Evolutionary conservation across 1,140 invertebrate species (phyloP).

Genomic region (Drosophila orosa): DNA sequence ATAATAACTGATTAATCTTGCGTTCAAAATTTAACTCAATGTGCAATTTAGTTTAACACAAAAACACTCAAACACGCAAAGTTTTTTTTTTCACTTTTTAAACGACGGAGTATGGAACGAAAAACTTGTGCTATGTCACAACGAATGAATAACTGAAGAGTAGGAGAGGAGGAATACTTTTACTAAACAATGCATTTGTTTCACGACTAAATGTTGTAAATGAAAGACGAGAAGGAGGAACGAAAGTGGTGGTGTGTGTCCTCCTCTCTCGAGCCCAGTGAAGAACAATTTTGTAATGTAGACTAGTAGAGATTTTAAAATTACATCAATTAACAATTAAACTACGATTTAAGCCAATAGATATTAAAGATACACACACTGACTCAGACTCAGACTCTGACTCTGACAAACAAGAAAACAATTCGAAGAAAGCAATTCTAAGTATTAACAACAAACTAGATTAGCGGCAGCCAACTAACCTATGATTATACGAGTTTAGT

Average conservation of each 20-base stretch:
- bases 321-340: constrained; percentile 54
- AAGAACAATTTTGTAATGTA: constrained; percentile 64
- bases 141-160: constrained; percentile 35
- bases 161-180: constrained; percentile 17
- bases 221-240: constrained; percentile 14
- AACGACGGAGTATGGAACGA: constrained; percentile 31
- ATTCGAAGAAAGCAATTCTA: constrained; percentile 78
- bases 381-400: constrained; percentile 25
- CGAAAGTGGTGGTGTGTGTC: background rate
- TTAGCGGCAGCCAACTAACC: constrained; percentile 65
- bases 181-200: constrained; percentile 50
- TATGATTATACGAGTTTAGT: constrained; percentile 52
- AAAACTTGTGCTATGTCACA: constrained; percentile 39
- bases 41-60: constrained; percentile 81
- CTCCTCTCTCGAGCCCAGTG: constrained; percentile 47
- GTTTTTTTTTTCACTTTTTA: constrained; percentile 31
- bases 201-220: constrained; percentile 53
- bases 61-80: constrained; percentile 29
- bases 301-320: constrained; percentile 61
- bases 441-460: constrained; percentile 78
- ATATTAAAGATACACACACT: constrained; percentile 34
- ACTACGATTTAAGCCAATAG: constrained; percentile 55
- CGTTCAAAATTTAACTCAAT: constrained; percentile 80
- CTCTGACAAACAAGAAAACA: constrained; percentile 48
- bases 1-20: constrained; percentile 68